Percentiles rank a stretch among this genome's conserved stretches.
Evolutionary conservation across 37 sponge, comb jelly and placozoan genomes (phyloP).

Genomic region (Eunapius fragilis): DNA sequence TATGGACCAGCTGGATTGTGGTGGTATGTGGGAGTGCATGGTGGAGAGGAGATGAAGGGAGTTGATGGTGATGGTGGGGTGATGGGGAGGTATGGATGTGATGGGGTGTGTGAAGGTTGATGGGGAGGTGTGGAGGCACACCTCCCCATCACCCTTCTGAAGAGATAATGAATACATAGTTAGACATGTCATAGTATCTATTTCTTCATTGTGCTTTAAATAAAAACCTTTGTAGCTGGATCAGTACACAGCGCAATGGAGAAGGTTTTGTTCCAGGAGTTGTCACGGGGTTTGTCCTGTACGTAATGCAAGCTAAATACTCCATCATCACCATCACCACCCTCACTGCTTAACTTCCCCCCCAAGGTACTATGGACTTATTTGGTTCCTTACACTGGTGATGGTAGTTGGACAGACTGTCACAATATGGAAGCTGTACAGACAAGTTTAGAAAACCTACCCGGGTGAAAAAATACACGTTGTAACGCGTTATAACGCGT

Average conservation of each 20-base stretch:
- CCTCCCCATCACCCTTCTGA: too few relatives aligned
- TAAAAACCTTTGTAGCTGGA: constrained; percentile 14
- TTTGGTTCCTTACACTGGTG: neutral
- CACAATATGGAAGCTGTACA: neutral
- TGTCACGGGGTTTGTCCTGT: neutral
- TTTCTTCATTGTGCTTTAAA: neutral
- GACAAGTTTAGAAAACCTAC: neutral
- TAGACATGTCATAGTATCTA: neutral
- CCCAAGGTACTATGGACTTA: neutral
- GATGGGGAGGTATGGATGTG: too few relatives aligned
- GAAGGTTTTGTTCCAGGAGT: neutral
- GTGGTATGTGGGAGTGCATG: constrained; percentile 64
- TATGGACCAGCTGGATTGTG: constrained; percentile 82
- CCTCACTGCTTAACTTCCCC: neutral
- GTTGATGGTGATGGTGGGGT: too few relatives aligned
- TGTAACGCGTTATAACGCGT: too few relatives aligned
- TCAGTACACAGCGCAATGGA: neutral
- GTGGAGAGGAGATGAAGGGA: too few relatives aligned
- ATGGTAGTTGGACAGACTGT: neutral
- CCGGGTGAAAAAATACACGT: too few relatives aligned
- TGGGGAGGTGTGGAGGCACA: neutral
- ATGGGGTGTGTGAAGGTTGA: too few relatives aligned
- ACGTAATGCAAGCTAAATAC: neutral
- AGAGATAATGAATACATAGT: too few relatives aligned
- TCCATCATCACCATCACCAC: too few relatives aligned